phyloP scores from a whole-genome alignment of 2,888 invertebrate species.

The Callosobruchus maculatus region DNA sequence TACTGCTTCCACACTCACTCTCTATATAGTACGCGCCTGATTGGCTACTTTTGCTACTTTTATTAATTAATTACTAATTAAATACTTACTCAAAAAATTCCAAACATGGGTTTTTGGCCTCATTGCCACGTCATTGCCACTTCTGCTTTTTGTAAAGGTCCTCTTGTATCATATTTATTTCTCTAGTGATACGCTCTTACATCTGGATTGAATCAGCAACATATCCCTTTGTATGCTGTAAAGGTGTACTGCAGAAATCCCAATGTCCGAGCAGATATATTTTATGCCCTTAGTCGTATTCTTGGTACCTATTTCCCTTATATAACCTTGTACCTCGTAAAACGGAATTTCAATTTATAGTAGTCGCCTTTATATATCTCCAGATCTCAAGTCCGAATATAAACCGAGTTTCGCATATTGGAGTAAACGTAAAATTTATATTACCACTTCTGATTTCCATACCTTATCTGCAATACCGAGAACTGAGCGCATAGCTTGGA shows the following conservation, averaged over 20 bases:
- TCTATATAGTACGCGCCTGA: no score
- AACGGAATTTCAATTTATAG: neutral
- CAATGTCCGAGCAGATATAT: neutral
- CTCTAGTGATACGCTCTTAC: no score
- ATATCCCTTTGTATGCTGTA: neutral
- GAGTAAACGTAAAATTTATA: neutral
- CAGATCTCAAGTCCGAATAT: neutral
- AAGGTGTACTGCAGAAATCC: neutral
- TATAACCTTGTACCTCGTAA: neutral
- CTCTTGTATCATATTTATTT: no score
- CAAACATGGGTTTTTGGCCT: no score
- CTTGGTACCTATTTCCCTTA: neutral
- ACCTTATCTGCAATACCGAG: neutral
- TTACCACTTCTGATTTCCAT: no score
- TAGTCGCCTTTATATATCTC: neutral
- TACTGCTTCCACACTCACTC: no score
- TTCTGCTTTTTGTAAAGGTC: no score
- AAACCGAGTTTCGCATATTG: neutral
- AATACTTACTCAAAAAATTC: no score
- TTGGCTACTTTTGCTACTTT: no score
- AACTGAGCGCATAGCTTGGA: neutral
- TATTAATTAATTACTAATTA: no score
- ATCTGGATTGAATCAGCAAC: neutral
- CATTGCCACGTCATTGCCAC: no score
- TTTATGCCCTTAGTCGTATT: neutral